Percentiles rank a stretch among this genome's conserved stretches.
phyloP scores from a whole-genome alignment of 2,797 vertebrate genomes.

The Karalla daura region DNA sequence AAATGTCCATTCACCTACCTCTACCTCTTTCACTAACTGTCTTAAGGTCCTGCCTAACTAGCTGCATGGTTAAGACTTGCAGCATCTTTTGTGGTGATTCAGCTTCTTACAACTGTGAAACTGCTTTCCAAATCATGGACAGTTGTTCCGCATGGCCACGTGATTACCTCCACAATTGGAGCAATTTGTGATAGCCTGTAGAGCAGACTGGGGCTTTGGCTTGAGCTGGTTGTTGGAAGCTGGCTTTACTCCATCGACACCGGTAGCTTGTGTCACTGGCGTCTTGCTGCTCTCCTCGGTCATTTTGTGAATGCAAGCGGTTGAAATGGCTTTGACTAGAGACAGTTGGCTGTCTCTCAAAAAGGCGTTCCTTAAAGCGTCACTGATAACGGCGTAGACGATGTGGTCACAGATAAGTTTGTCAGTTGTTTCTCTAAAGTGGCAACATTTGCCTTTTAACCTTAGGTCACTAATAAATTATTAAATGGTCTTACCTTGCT shows the following conservation, averaged over 20 bases:
- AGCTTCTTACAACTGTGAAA: no score
- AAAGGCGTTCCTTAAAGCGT: no score
- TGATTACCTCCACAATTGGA: slow-evolving; percentile 37
- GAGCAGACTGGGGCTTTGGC: background rate
- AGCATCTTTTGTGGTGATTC: no score
- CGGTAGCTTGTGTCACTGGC: background rate
- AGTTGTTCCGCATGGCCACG: slow-evolving; percentile 13
- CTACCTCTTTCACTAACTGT: no score
- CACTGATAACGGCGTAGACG: no score
- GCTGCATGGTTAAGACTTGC: no score
- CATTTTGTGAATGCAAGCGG: slow-evolving; percentile 31
- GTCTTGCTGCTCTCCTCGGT: slow-evolving; percentile 30
- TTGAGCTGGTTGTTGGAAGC: background rate
- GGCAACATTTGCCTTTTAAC: background rate
- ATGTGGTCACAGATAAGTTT: slow-evolving; percentile 3
- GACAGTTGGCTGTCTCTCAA: no score
- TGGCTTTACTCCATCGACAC: background rate
- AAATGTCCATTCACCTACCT: no score
- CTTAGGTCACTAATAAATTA: background rate
- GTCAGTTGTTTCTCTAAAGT: background rate
- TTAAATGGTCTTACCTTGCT: background rate
- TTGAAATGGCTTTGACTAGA: slow-evolving; percentile 29
- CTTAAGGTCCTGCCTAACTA: no score
- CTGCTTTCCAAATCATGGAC: slow-evolving; percentile 34
- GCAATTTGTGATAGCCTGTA: slow-evolving; percentile 19